Conservation (phyloP, 2,888 invertebrate genomes). For the Cephalotes varians region DNA sequence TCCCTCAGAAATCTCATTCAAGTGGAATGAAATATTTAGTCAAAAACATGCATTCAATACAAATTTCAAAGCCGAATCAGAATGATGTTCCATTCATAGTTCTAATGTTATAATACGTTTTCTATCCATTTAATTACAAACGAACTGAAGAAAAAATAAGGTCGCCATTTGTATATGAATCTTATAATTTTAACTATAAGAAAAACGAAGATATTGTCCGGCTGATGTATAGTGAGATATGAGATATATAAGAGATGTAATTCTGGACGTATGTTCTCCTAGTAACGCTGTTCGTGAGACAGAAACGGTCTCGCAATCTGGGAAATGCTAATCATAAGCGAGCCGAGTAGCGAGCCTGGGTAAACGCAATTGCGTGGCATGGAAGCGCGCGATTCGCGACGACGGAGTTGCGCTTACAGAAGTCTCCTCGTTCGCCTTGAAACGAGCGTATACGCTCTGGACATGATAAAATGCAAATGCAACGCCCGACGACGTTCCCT, state of each 20-base stretch:
- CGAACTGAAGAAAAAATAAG: background rate
- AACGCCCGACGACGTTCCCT: conserved; percentile 11
- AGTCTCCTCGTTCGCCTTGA: conserved; percentile 67
- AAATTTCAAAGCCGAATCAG: background rate
- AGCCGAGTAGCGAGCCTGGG: background rate
- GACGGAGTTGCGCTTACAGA: conserved; percentile 40
- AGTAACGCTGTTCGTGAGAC: conserved; percentile 14
- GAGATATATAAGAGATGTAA: background rate
- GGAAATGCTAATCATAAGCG: conserved; percentile 34
- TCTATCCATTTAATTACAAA: conserved; percentile 3
- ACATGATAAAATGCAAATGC: conserved; percentile 71
- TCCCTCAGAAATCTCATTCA: background rate
- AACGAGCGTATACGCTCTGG: conserved; percentile 53
- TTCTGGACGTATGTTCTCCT: background rate
- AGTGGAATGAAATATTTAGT: background rate
- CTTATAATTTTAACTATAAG: no score
- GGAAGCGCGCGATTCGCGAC: conserved; percentile 17
- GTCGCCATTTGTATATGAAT: background rate
- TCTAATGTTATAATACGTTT: background rate
- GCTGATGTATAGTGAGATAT: conserved; percentile 9
- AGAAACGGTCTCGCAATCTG: background rate
- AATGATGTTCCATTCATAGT: background rate
- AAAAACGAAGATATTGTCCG: background rate
- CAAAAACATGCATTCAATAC: background rate
- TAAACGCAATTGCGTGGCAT: conserved; percentile 17